A percentile compares a stretch with the other conserved stretches of the same genome.
These are phyloP conservation scores for Falco biarmicus DNA, from an alignment of 2,797 vertebrate genomes.

Conservation along the genomic window DNA sequence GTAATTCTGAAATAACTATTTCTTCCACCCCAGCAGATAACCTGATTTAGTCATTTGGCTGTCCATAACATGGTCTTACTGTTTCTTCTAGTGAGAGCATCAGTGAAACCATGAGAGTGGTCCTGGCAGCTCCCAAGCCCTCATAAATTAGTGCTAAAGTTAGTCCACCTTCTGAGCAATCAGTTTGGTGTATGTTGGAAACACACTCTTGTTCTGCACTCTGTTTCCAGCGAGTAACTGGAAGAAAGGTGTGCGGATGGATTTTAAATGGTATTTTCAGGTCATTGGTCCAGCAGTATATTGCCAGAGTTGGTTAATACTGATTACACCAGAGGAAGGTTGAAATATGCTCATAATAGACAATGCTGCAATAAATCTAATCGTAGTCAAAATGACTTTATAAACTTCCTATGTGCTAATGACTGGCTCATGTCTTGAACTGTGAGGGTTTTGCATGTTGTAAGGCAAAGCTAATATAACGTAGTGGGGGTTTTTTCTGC, in stretches of 20 bases:
- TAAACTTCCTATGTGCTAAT: neutral
- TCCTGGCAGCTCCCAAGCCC: neutral
- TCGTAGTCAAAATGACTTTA: neutral
- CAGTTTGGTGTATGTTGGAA: neutral
- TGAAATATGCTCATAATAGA: neutral
- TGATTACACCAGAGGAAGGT: neutral
- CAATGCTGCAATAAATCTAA: neutral
- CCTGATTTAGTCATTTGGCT: neutral
- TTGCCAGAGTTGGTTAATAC: neutral
- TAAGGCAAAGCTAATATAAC: neutral
- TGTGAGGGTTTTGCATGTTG: neutral
- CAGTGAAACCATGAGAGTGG: neutral
- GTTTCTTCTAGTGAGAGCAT: neutral
- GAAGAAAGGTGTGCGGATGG: neutral
- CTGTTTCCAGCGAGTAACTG: neutral
- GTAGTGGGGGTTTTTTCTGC: neutral
- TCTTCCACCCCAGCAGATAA: neutral
- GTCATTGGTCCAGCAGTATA: neutral
- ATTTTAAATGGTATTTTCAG: neutral
- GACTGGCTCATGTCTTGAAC: neutral
- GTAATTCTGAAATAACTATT: neutral
- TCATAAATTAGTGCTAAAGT: neutral
- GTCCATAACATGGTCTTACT: neutral
- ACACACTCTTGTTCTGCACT: neutral
- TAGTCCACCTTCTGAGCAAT: neutral